phyloP scores from a whole-genome alignment of 2,113 vertebrate species.

The Melanerpes aurifrons region DNA sequence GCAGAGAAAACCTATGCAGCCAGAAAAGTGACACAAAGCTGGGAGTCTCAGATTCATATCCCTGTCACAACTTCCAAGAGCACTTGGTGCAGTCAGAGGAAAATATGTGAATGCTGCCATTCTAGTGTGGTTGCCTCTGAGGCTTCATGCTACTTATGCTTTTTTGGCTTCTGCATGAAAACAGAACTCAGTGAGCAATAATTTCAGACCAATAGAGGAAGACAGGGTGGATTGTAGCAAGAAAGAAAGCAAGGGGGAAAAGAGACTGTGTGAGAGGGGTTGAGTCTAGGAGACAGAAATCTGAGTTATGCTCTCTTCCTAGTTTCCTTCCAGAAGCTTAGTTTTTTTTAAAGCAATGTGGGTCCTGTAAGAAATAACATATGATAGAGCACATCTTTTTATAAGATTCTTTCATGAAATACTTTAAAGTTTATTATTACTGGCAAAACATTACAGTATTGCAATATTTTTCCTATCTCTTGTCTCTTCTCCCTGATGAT shows the following conservation, averaged over 20 bases:
- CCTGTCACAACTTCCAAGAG: background rate
- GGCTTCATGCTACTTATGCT: background rate
- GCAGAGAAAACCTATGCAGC: background rate
- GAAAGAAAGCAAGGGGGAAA: background rate
- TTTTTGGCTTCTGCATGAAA: background rate
- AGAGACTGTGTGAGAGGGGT: background rate
- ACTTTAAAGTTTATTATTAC: background rate
- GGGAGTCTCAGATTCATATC: background rate
- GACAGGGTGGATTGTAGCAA: background rate
- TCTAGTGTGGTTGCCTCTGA: background rate
- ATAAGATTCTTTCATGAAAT: background rate
- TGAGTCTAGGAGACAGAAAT: background rate
- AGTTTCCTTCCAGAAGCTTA: background rate
- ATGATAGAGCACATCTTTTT: background rate
- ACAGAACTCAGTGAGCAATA: conserved; percentile 19
- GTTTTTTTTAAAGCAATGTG: background rate
- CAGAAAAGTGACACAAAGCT: background rate
- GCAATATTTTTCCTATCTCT: background rate
- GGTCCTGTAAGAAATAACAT: background rate
- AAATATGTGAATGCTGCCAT: background rate
- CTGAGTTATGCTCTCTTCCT: background rate
- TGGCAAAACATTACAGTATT: background rate
- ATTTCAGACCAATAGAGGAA: background rate
- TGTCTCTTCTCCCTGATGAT: background rate
- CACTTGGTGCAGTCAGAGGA: background rate